Evolutionary conservation across 2,888 invertebrate genomes (phyloP), one percentile per base, ranked within the genome.

Genomic region (Osedax frankpressi): DNA sequence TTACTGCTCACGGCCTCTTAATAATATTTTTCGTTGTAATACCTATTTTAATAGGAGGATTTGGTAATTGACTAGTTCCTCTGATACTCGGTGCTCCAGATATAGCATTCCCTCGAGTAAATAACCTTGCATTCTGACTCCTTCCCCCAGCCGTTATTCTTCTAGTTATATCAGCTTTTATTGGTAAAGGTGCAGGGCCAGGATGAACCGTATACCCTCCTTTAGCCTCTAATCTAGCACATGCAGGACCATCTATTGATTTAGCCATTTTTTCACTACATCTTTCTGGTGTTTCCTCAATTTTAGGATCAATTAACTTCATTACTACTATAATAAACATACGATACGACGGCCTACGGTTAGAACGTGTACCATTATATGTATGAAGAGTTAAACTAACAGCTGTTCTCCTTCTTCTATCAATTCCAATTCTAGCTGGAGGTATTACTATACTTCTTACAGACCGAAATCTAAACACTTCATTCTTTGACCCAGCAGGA

Each of bases 111-210:
- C 91, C 91, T 0, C 90, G 90, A 81, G 87, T 92, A 87, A 91
- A 92, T 88, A 91, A 91, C 86, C 89, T 91, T 88, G 91, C 90
- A 83, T 92, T 91, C 86, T 91, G 91, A 87, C 77, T 92, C 73
- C 77, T 91, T n/a, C 89, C 89, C 0, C 89, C 90, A 0, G 89
- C 90, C 11, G 79, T 91, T 79, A 86, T 87, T n/a, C 78, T 91
- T 68, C 80, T 91, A 82, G 82, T 89, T 80, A 85, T 86, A 73
- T 89, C 89, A 79, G 87, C 87, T 79, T 84, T 89, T 80, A 88
- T 89, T 75, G 89, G 89, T 87, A 88, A 85, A 78, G 90, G 90
- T 73, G 88, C 88, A 71, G 91, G 90, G 75, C 90, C 90, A 65
- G 91, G 91, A 72, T 91, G 91, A 89, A 91, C 90, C 65, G 88